Conservation (phyloP, 2,797 vertebrate genomes). For the Poeciliopsis infans region DNA sequence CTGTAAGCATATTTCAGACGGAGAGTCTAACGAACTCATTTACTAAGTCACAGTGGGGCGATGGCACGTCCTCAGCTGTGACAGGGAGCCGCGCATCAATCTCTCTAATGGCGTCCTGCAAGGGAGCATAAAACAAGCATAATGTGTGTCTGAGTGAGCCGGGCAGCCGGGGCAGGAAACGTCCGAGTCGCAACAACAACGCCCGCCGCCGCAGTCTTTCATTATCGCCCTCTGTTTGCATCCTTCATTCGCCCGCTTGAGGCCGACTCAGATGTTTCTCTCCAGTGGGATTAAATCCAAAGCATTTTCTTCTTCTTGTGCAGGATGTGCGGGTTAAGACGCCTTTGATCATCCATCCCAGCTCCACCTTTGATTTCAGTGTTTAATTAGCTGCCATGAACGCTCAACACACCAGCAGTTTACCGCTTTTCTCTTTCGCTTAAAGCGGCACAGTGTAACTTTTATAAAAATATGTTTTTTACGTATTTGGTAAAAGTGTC, state of each 20-base stretch:
- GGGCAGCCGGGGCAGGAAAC: constrained; percentile 53
- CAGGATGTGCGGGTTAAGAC: constrained; percentile 20
- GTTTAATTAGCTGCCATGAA: background rate
- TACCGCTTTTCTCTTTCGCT: background rate
- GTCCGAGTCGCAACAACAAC: constrained; percentile 33
- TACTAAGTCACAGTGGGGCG: constrained; percentile 75
- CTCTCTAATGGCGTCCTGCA: constrained; percentile 82
- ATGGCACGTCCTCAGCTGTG: constrained; percentile 72
- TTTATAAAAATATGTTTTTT: background rate
- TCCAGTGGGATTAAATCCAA: constrained; percentile 24
- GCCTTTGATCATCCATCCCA: background rate
- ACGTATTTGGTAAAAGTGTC: no score
- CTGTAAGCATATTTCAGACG: constrained; percentile 38
- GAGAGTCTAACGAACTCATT: constrained; percentile 79
- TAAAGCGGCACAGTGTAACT: background rate
- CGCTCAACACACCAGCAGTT: background rate
- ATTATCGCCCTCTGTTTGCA: constrained; percentile 58
- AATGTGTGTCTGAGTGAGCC: constrained; percentile 66
- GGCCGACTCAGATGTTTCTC: constrained; percentile 22
- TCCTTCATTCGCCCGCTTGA: constrained; percentile 46
- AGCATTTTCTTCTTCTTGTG: constrained; percentile 29
- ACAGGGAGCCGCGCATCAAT: constrained; percentile 79
- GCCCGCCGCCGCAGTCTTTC: constrained; percentile 27
- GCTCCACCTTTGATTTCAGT: background rate
- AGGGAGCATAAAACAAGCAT: constrained; percentile 73